These are phyloP conservation scores for Allophyes oxyacanthae DNA, from an alignment of 2,888 invertebrate genomes.

Conservation along the genomic window DNA sequence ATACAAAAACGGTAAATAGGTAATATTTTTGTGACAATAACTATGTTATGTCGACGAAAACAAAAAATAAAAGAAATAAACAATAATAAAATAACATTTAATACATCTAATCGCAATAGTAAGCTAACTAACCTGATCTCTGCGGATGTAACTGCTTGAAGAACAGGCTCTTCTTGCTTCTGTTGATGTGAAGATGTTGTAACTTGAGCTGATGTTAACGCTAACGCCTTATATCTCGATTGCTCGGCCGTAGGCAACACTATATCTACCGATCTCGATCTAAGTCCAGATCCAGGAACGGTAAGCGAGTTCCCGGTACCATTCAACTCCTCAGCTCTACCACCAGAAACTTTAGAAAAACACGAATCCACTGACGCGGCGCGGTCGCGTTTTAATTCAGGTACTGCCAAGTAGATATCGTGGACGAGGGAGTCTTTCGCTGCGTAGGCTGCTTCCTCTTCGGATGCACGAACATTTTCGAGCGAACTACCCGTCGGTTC, in stretches of 20 bases:
- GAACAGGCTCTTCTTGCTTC: slow-evolving; percentile 60
- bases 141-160: slow-evolving; percentile 60
- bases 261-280: slow-evolving; percentile 96
- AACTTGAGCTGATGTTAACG: slow-evolving; percentile 89
- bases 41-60: slow-evolving; percentile 10
- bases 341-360: slow-evolving; percentile 93
- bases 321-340: slow-evolving; percentile 92
- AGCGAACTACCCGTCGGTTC: slow-evolving; percentile 92
- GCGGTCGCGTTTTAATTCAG: slow-evolving; percentile 94
- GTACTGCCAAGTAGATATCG: slow-evolving; percentile 94
- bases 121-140: slow-evolving; percentile 77
- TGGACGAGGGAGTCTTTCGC: slow-evolving; percentile 88
- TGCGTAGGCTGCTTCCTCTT: slow-evolving; percentile 72
- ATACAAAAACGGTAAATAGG: neutral
- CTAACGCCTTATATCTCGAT: slow-evolving; percentile 95
- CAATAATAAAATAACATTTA: slow-evolving; percentile 37
- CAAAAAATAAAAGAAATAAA: slow-evolving; percentile 52
- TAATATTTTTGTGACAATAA: neutral
- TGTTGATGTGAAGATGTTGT: slow-evolving; percentile 65
- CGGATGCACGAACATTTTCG: slow-evolving; percentile 91
- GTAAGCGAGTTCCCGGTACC: slow-evolving; percentile 90
- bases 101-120: slow-evolving; percentile 18
- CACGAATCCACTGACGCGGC: slow-evolving; percentile 97
- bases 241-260: slow-evolving; percentile 96
- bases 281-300: slow-evolving; percentile 92